Conservation (phyloP, 2,797 vertebrate species). For the Dendrocincla fuliginosa region DNA sequence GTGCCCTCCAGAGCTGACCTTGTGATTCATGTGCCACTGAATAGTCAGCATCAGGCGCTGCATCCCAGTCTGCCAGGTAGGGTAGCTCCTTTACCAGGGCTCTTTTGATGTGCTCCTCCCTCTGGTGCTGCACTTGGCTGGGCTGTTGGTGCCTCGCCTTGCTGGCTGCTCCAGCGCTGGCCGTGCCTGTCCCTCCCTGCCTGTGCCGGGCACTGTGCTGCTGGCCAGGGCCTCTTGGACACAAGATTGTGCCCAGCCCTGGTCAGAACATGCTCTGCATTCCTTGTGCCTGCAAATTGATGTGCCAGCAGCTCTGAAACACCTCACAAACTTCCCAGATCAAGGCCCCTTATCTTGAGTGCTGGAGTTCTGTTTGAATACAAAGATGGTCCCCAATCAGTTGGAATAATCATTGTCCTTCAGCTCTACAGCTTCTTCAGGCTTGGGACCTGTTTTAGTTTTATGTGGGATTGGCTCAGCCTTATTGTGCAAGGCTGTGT, state of each 20-base stretch:
- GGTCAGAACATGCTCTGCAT: accelerated
- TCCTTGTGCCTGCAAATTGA: accelerated
- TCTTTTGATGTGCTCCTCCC: not conserved
- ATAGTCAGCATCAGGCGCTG: not conserved
- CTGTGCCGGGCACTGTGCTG: not conserved
- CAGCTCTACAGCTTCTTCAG: not conserved
- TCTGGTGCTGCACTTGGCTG: not conserved
- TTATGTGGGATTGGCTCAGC: accelerated
- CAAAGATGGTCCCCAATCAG: not conserved
- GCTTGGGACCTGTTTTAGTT: not conserved
- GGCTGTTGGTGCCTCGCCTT: not conserved
- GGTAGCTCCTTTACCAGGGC: not conserved
- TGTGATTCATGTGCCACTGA: not conserved
- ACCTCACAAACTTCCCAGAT: not conserved
- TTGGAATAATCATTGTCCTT: not conserved
- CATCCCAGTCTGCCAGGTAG: not conserved
- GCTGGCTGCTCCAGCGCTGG: not conserved
- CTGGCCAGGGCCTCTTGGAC: not conserved
- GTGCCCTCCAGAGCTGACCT: not conserved
- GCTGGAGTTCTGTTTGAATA: not conserved
- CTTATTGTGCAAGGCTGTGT: not conserved
- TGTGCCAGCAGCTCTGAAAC: not conserved
- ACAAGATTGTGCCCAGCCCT: not conserved
- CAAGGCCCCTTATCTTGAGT: not conserved
- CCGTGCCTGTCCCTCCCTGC: accelerated